Base-by-base conservation (phyloP, 2,888 invertebrate species). In the Drosophila birchii region DNA sequence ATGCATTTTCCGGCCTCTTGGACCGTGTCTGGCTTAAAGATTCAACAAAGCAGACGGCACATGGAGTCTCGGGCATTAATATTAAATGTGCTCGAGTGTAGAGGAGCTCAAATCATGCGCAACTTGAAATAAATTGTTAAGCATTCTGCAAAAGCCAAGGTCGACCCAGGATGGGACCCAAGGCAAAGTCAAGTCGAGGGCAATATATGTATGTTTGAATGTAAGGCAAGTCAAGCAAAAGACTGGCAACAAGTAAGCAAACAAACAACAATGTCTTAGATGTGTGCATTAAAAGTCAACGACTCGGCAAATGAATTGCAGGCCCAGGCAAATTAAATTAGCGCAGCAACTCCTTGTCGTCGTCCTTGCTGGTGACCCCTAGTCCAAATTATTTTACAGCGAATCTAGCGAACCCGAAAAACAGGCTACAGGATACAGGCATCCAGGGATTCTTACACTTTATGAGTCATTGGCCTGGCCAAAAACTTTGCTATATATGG, bases 241-340 rank as follows among this genome's bases (percentile, higher is more conserved):
- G 76, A 74, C 63, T 75, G 88, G 71, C 88, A 89, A 88, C 87
- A 88, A 80, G 81, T 80, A 64, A 81, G 70, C 70, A 83, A 51
- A 75, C 58, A 69, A 59, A 60, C 63, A 62, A 78, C 81, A 85
- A 81, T 74, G 75, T 63, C 73, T 81, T 75, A 72, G 82, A 74
- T 89, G 77, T 89, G 78, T 81, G 82, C 89, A 87, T 85, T 79
- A 85, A 75, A 59, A 89, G 89, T 85, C 89, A 89, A 89, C 86
- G 89, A 85, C 84, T 79, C 72, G 78, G 70, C 72, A 84, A 84
- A 87, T 89, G 78, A 87, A 87, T 84, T 89, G 84, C 84, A 85
- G 86, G 72, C 79, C 72, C 66, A 87, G 81, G 72, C 72, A 89
- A 83, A 89, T 85, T 89, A 74, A 87, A 87, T 84, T 84, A 79